Evolutionary conservation across 2,888 invertebrate species (phyloP), one percentile per base, ranked within the genome.

Genomic region (Digitonthophagus gazella): DNA sequence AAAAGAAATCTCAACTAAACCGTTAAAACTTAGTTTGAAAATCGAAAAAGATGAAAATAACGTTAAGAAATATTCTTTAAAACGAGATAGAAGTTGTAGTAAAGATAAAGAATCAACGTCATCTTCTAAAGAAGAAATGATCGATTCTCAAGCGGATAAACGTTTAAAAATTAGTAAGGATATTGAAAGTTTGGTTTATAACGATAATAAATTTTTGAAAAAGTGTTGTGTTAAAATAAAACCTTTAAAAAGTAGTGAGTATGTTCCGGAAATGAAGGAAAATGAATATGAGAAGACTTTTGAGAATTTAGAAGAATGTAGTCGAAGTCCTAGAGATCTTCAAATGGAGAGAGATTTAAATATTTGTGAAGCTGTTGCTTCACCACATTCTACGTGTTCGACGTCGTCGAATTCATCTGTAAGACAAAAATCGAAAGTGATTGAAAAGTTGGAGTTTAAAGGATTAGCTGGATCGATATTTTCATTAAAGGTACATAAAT

Each of bases 171-270:
- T 61, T 14, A 61, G 61, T 61, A 61, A 61, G 2, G 61, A 61
- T 11, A n/a, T 18, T 20, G 18, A 61, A 61, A 3, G 19, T 1
- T 61, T 61, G 11, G 61, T 61, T 11, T 19, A 61, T 19, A 20
- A 61, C n/a, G 61, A 61, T 61, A 61, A 61, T 19, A n/a, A 19
- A 18, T 61, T 61, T 61, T 8, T n/a, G 19, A 61, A 61, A 20
- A 61, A 18, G 61, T 19, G 16, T 61, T 61, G 61, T 19, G 61
- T 61, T 16, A 20, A 61, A 6, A 18, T 61, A 19, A n/a, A n/a
- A 1, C 19, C 19, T 4, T 61, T 19, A n/a, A 18, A 18, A 14
- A n/a, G 18, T 61, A 19, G n/a, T 8, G 28, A 44, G 28, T 44
- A 3, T 3, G 6, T 44, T 44, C 6, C 1, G 28, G 28, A 44